phyloP scores from a whole-genome alignment of 1,140 invertebrate species.

The Steinernema feltiae region DNA sequence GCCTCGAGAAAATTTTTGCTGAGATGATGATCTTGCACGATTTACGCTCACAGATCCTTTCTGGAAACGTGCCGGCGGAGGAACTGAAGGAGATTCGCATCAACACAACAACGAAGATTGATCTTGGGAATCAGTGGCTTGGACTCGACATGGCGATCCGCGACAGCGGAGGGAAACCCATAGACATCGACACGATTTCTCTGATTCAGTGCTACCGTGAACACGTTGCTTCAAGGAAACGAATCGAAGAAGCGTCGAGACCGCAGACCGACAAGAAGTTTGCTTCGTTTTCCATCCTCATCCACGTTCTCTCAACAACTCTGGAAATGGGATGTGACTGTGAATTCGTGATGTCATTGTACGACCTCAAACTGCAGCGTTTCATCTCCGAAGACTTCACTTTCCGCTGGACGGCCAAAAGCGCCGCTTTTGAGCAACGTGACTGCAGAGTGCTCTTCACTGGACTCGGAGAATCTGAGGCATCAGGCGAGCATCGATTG shows the following conservation, averaged over 20 bases:
- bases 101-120: conserved; percentile 37
- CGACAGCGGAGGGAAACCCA: conserved; percentile 33
- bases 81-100: conserved; percentile 39
- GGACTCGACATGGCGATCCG: conserved; percentile 44
- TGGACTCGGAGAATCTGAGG: conserved; percentile 15
- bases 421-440: conserved; percentile 16
- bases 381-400: conserved; percentile 32
- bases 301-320: not conserved
- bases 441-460: conserved; percentile 30
- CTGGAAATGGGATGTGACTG: conserved; percentile 28
- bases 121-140: conserved; percentile 38
- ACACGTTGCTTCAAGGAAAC: conserved; percentile 29
- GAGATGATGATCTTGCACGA: no score
- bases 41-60: conserved; percentile 38
- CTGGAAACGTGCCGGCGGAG: conserved; percentile 44
- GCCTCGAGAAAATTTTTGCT: conserved; percentile 20
- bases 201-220: conserved; percentile 35
- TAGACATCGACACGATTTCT: conserved; percentile 33
- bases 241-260: conserved; percentile 1
- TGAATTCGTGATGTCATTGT: conserved; percentile 27
- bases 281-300: not conserved
- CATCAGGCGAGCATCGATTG: not conserved
- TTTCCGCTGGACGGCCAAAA: conserved; percentile 26
- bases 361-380: conserved; percentile 23
- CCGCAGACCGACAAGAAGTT: not conserved